Evolutionary conservation across 2,797 vertebrate genomes (phyloP).

Genomic region (Lemur catta): DNA sequence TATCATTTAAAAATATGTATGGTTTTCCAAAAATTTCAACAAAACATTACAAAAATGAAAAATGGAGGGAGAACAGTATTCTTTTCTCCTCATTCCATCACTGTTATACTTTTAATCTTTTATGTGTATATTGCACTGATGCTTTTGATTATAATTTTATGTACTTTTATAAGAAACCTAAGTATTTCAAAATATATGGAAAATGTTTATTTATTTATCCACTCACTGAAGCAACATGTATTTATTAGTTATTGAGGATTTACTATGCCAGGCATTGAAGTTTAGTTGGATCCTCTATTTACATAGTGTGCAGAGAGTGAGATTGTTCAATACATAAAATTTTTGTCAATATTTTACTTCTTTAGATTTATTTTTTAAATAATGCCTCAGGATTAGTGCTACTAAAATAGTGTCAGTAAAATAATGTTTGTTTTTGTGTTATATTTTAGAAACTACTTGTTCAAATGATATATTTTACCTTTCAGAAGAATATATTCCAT

Average conservation of each 20-base stretch:
- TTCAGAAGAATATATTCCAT: slow-evolving; percentile 8
- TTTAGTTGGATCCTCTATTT: not conserved
- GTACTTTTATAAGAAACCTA: not conserved
- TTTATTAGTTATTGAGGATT: not conserved
- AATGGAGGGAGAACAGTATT: not conserved
- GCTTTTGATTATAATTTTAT: not conserved
- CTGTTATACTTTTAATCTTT: not conserved
- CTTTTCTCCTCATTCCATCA: not conserved
- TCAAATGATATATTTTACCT: not conserved
- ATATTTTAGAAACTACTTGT: not conserved
- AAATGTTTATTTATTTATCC: not conserved
- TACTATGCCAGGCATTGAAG: not conserved
- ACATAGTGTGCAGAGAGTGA: not conserved
- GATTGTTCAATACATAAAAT: not conserved
- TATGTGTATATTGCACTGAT: not conserved
- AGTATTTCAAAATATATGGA: not conserved
- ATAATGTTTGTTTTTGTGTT: slow-evolving; percentile 27
- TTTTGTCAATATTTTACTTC: slow-evolving; percentile 31
- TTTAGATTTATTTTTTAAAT: not conserved
- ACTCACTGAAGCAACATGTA: not conserved
- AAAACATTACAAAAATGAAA: slow-evolving; percentile 30
- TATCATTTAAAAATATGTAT: not conserved
- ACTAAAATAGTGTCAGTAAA: not conserved
- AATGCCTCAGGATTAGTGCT: not conserved
- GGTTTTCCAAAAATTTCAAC: slow-evolving; percentile 5